Conservation (phyloP, 2,888 invertebrate genomes). For the Drosophila neoperkinsi region DNA sequence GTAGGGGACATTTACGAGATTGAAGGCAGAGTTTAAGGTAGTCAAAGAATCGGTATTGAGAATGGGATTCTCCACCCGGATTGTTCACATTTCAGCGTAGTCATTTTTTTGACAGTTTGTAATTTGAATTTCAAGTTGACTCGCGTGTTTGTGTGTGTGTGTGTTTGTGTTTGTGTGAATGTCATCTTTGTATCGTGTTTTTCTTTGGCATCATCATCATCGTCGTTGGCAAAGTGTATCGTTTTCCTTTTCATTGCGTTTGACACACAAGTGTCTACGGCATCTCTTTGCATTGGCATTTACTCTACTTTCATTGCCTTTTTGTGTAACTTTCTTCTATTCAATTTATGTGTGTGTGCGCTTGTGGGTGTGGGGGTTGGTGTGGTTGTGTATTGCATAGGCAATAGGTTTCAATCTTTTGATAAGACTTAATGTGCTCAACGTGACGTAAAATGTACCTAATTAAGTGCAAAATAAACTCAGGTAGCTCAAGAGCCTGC, state of each 20-base stretch:
- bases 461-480: slow-evolving; percentile 64
- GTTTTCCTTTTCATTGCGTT: slow-evolving; percentile 61
- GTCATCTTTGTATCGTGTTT: slow-evolving; percentile 34
- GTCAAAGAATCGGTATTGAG: slow-evolving; percentile 18
- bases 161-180: not conserved
- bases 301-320: slow-evolving; percentile 48
- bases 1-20: slow-evolving; percentile 23
- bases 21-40: slow-evolving; percentile 15
- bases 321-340: slow-evolving; percentile 49
- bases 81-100: slow-evolving; percentile 38
- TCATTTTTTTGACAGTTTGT: slow-evolving; percentile 62
- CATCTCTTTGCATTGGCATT: slow-evolving; percentile 32
- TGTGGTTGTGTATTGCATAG: slow-evolving; percentile 19
- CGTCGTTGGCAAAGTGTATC: slow-evolving; percentile 24
- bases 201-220: slow-evolving; percentile 19
- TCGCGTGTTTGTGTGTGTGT: slow-evolving; percentile 2
- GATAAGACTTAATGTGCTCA: slow-evolving; percentile 64
- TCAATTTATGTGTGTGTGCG: slow-evolving; percentile 15
- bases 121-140: slow-evolving; percentile 48
- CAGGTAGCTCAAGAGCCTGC: slow-evolving; percentile 27
- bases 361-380: not conserved
- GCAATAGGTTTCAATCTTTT: slow-evolving; percentile 55
- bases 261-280: slow-evolving; percentile 56
- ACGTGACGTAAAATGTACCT: slow-evolving; percentile 68
- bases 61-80: slow-evolving; percentile 21